Base-by-base conservation (phyloP, 2,113 vertebrate genomes). In the Syrrhaptes paradoxus region DNA sequence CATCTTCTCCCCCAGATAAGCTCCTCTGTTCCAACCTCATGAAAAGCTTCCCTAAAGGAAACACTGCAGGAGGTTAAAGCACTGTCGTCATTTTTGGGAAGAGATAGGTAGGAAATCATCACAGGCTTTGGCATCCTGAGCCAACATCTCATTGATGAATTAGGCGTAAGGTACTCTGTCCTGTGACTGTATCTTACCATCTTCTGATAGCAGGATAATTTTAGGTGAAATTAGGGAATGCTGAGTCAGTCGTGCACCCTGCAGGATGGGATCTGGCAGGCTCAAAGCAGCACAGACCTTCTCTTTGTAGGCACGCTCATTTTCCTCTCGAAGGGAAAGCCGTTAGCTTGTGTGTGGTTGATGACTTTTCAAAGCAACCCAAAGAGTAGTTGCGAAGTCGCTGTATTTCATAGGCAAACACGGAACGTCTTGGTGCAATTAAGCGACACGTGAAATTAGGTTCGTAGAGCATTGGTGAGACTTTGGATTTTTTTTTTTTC, bases 231-330 rank as follows among this genome's bases (percentile, higher is more conserved):
- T 68, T 24, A 1, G 5, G 41, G 31, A 62, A 24, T 3, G 7
- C 4, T 7, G 54, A 9, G 32, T 67, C 52, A 25, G 16, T 34
- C 7, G 2, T 70, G 51, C 36, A 19, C 25, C 11, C 29, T 13
- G n/a, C 3, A 12, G 84, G 59, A 14, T 52, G 22, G 59, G 49
- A 51, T 31, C 63, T 59, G 55, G 28, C 58, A 17, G 1, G 0
- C 38, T 45, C 0, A 0, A 25, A 62, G 72, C 61, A 71, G 48
- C 52, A 4, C 61, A 65, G 73, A 10, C 38, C 29, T 49, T 36
- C 36, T 29, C 4, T 58, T 34, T 22, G 41, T 46, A 45, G n/a
- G 25, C 36, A 18, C 11, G 0, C 13, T 52, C 0, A 0, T 71
- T n/a, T 68, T 73, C 65, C 52, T 72, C 1, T 41, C 0, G 43